These are phyloP conservation scores for Ceratina australensis DNA, from an alignment of 1,140 invertebrate species.

Conservation along the genomic window DNA sequence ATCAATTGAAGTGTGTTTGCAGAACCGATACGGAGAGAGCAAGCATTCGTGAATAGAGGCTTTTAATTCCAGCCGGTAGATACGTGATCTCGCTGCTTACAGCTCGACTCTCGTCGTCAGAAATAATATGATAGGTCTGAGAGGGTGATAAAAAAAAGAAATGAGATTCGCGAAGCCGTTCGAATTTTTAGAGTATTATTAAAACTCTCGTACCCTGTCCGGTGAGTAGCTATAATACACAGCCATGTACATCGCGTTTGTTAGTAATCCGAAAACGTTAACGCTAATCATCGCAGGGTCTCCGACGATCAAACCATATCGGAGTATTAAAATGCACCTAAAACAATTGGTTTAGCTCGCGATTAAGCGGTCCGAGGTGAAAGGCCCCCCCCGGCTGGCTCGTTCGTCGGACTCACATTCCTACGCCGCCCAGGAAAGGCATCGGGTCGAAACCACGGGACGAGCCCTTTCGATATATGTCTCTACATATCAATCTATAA, in stretches of 20 bases:
- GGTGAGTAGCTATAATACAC: constrained; percentile 84
- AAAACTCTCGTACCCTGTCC: constrained; percentile 72
- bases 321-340: constrained; percentile 86
- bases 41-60: no score
- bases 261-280: constrained; percentile 84
- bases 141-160: no score
- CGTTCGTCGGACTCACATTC: constrained; percentile 90
- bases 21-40: no score
- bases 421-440: constrained; percentile 87
- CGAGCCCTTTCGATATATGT: constrained; percentile 84
- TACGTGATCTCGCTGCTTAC: no score
- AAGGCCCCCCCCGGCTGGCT: no score
- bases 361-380: background rate
- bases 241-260: constrained; percentile 84
- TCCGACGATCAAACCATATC: constrained; percentile 84
- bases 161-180: no score
- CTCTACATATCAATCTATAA: constrained; percentile 83
- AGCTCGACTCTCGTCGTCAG: no score
- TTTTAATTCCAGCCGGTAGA: no score
- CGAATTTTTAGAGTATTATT: no score
- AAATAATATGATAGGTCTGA: no score
- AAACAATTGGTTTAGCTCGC: constrained; percentile 21
- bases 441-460: constrained; percentile 83
- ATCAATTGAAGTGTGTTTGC: no score
- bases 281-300: constrained; percentile 87